A percentile compares a stretch with the other conserved stretches of the same genome.
Evolutionary conservation across 1,140 invertebrate species (phyloP).

Genomic region (Metaphire vulgaris): DNA sequence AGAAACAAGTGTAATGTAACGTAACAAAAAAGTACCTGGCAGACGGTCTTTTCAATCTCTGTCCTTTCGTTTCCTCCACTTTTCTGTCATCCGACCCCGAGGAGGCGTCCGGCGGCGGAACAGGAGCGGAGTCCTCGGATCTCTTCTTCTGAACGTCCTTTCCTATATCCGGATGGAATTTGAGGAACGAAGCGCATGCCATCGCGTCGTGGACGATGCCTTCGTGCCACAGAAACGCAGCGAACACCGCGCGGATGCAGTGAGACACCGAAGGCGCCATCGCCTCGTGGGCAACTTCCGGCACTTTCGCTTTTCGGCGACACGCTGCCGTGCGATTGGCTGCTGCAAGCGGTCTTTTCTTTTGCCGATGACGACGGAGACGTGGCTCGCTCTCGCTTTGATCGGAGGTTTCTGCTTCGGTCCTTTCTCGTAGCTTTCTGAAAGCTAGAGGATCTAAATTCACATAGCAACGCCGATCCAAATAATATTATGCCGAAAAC

Average conservation of each 20-base stretch:
- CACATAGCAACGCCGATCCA: too few species aligned
- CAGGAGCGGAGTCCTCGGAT: not conserved
- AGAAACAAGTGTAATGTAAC: too few species aligned
- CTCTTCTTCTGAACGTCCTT: slow-evolving; percentile 44
- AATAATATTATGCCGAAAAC: too few species aligned
- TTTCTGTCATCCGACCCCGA: not conserved
- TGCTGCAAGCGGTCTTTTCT: not conserved
- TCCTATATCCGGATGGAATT: slow-evolving; percentile 77
- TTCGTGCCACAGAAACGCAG: slow-evolving; percentile 93
- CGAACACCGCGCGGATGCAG: slow-evolving; percentile 84
- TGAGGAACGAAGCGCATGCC: slow-evolving; percentile 90
- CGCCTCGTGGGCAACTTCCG: slow-evolving; percentile 65
- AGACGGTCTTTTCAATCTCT: not conserved
- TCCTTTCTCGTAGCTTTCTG: slow-evolving; percentile 62
- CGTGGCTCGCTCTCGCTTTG: slow-evolving; percentile 59
- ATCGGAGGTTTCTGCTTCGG: slow-evolving; percentile 52
- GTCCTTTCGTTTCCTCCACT: not conserved
- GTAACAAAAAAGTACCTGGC: too few species aligned
- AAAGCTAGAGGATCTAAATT: slow-evolving; percentile 34
- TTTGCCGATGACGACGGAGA: slow-evolving; percentile 53
- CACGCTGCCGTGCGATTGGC: not conserved
- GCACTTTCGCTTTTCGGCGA: slow-evolving; percentile 4
- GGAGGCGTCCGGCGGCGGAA: not conserved
- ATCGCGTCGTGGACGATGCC: slow-evolving; percentile 94
- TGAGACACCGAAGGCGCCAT: slow-evolving; percentile 88